phyloP scores from a whole-genome alignment of 2,113 vertebrate species.

The Thermophis baileyi region DNA sequence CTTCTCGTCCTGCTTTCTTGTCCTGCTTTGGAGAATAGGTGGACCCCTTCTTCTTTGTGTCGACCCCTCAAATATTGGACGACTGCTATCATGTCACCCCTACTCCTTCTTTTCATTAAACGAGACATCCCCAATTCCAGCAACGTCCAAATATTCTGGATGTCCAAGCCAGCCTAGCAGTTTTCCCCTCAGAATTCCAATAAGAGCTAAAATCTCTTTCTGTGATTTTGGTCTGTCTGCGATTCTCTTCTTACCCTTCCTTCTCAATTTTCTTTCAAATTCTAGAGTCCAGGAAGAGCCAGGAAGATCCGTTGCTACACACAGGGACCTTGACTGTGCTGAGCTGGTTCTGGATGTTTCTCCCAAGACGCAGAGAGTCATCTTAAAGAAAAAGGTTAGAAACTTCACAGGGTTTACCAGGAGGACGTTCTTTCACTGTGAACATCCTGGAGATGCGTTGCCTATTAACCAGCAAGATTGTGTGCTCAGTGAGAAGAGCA shows the following conservation, averaged over 20 bases:
- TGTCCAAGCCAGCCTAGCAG: neutral
- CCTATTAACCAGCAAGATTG: neutral
- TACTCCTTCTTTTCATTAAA: too few species aligned
- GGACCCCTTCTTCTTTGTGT: too few species aligned
- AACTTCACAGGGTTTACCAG: neutral
- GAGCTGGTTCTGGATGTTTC: slow-evolving; percentile 94
- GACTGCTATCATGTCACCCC: too few species aligned
- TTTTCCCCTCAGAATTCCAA: neutral
- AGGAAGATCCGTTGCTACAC: slow-evolving; percentile 77
- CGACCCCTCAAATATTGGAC: too few species aligned
- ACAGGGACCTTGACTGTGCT: slow-evolving; percentile 72
- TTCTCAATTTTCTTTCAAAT: slow-evolving; percentile 16
- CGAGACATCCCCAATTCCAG: too few species aligned
- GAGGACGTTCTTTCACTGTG: neutral
- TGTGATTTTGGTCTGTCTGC: too few species aligned
- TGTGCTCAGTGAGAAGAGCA: neutral
- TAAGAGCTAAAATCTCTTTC: neutral
- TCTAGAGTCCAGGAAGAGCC: slow-evolving; percentile 68
- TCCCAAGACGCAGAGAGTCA: slow-evolving; percentile 90
- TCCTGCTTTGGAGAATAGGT: too few species aligned
- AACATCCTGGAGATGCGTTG: neutral
- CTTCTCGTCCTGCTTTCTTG: too few species aligned
- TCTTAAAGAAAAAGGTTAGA: slow-evolving; percentile 94
- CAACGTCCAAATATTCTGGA: too few species aligned
- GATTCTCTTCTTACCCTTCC: neutral